Percentiles rank a stretch among this genome's conserved stretches.
phyloP scores from a whole-genome alignment of 1,140 invertebrate species.

The Atopsyche davidsoni region DNA sequence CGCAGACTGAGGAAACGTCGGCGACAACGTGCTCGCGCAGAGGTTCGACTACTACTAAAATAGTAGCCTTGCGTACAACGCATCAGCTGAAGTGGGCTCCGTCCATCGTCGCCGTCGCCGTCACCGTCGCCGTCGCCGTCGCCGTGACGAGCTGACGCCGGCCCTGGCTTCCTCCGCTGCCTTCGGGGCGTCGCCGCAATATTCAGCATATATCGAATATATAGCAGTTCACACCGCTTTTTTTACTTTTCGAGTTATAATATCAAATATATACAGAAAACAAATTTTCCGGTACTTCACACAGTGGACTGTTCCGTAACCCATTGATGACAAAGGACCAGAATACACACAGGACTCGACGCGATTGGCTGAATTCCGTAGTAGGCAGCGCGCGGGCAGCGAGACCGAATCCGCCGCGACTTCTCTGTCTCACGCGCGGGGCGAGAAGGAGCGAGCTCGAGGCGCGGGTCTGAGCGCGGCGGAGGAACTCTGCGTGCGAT shows the following conservation, averaged over 20 bases:
- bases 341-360: slow-evolving; percentile 48
- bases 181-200: slow-evolving; percentile 29
- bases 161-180: background rate
- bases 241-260: slow-evolving; percentile 32
- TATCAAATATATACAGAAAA: background rate
- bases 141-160: background rate
- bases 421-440: too few species aligned
- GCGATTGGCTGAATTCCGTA: too few species aligned
- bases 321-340: slow-evolving; percentile 56
- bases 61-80: slow-evolving; percentile 48
- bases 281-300: slow-evolving; percentile 32
- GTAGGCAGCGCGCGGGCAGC: too few species aligned
- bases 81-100: slow-evolving; percentile 53
- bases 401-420: too few species aligned
- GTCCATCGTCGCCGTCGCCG: too few species aligned
- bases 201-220: too few species aligned
- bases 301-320: slow-evolving; percentile 47
- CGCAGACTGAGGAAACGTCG: too few species aligned
- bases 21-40: slow-evolving; percentile 31
- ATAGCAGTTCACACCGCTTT: too few species aligned
- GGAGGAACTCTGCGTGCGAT: too few species aligned
- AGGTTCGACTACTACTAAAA: slow-evolving; percentile 47
- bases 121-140: background rate
- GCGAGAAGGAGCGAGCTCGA: too few species aligned
- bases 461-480: too few species aligned